Conservation (phyloP, 2,888 invertebrate species). For the Agrotis clavis region DNA sequence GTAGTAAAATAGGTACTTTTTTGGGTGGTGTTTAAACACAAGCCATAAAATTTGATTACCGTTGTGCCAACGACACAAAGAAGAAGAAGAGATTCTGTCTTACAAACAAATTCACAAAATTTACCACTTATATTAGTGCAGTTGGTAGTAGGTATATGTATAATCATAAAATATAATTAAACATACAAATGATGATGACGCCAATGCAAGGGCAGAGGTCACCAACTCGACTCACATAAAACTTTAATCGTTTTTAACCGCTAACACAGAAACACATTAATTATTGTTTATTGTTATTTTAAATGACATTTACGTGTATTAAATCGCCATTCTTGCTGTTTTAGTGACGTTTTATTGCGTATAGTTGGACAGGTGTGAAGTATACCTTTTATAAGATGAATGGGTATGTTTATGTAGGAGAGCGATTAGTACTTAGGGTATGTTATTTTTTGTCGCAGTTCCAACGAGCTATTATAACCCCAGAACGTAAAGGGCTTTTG, state of each 20-base stretch:
- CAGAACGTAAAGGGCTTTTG: too few relatives aligned
- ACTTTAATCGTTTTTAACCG: conserved; percentile 9
- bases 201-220: conserved; percentile 3
- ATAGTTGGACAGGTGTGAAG: conserved; percentile 30
- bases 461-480: too few relatives aligned
- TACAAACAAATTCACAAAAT: too few relatives aligned
- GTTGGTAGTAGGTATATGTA: too few relatives aligned
- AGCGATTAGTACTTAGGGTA: too few relatives aligned
- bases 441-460: too few relatives aligned
- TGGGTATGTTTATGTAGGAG: neutral
- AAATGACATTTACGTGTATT: conserved; percentile 29
- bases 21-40: too few relatives aligned
- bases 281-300: conserved; percentile 28
- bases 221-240: neutral
- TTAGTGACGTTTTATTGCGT: neutral
- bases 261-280: neutral
- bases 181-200: neutral
- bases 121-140: too few relatives aligned
- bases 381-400: neutral
- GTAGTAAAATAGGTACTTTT: too few relatives aligned
- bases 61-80: too few relatives aligned
- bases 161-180: neutral
- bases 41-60: too few relatives aligned
- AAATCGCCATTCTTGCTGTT: conserved; percentile 7
- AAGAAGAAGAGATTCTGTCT: too few relatives aligned